These are phyloP conservation scores for Onthophagus sagittarius DNA, from an alignment of 2,888 invertebrate species.

Conservation along the genomic window DNA sequence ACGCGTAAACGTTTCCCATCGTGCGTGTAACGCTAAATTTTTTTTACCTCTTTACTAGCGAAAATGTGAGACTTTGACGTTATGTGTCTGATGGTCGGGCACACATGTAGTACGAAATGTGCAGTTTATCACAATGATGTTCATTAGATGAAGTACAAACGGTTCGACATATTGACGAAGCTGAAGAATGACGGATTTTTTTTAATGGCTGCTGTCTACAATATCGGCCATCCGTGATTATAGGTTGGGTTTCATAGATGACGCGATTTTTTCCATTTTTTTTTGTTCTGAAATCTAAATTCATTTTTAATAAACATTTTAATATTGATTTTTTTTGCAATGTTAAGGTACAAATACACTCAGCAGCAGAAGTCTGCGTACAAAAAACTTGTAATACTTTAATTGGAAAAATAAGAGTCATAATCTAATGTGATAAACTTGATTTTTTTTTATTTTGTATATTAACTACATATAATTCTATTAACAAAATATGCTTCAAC, in stretches of 20 bases:
- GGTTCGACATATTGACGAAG: slow-evolving; percentile 36
- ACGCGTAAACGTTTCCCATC: slow-evolving; percentile 50
- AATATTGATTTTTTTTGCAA: not conserved
- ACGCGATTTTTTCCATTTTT: slow-evolving; percentile 12
- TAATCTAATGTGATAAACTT: too few species aligned
- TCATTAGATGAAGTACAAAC: slow-evolving; percentile 33
- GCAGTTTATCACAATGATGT: slow-evolving; percentile 20
- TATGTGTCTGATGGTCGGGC: slow-evolving; percentile 27
- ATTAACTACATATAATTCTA: too few species aligned
- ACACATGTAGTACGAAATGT: slow-evolving; percentile 31
- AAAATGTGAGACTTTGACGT: slow-evolving; percentile 25
- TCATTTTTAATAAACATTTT: not conserved
- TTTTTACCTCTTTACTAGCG: slow-evolving; percentile 16
- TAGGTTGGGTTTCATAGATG: slow-evolving; percentile 24
- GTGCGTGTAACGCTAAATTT: slow-evolving; percentile 34
- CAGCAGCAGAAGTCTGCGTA: too few species aligned
- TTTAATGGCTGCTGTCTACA: slow-evolving; percentile 30
- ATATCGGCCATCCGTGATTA: slow-evolving; percentile 26
- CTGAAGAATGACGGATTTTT: slow-evolving; percentile 27
- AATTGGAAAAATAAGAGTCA: too few species aligned
- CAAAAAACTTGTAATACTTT: too few species aligned
- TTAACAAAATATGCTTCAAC: too few species aligned
- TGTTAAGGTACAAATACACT: too few species aligned
- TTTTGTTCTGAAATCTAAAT: not conserved
- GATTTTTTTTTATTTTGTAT: too few species aligned